Evolutionary conservation across 2,113 vertebrate species (phyloP).

Genomic region (Camelus dromedarius): DNA sequence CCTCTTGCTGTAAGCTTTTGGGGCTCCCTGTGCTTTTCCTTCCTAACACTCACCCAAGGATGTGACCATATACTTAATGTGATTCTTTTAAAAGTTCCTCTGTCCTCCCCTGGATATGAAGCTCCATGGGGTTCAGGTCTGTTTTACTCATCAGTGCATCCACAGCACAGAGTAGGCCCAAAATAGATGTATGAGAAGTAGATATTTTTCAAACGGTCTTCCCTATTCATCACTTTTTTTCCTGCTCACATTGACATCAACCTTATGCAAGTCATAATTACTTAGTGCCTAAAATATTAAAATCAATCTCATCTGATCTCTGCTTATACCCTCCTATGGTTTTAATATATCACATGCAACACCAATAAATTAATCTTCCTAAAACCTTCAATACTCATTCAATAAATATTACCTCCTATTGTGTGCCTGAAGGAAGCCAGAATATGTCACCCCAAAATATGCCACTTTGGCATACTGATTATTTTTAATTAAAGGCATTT

Average conservation of each 20-base stretch:
- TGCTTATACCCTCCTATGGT: neutral
- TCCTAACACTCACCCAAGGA: neutral
- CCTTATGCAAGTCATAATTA: neutral
- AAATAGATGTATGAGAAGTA: neutral
- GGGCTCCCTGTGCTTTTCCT: neutral
- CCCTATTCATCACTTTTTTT: neutral
- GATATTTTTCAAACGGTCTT: neutral
- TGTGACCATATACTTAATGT: neutral
- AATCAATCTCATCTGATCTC: neutral
- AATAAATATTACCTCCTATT: neutral
- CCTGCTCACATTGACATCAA: neutral
- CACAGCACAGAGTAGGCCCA: neutral
- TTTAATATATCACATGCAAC: neutral
- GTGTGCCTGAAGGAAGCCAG: neutral
- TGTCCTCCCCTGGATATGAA: neutral
- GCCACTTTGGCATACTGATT: neutral
- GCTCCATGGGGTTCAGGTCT: neutral
- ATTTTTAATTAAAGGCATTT: constrained; percentile 1
- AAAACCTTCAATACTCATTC: neutral
- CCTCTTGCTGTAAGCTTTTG: neutral
- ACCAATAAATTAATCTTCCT: constrained; percentile 22
- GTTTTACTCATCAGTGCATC: neutral
- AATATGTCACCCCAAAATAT: neutral
- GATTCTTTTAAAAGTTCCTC: neutral
- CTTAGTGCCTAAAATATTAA: neutral